Evolutionary conservation across 1,140 invertebrate species (phyloP), one percentile per base, ranked within the genome.

Genomic region (Drosophila takahashii): DNA sequence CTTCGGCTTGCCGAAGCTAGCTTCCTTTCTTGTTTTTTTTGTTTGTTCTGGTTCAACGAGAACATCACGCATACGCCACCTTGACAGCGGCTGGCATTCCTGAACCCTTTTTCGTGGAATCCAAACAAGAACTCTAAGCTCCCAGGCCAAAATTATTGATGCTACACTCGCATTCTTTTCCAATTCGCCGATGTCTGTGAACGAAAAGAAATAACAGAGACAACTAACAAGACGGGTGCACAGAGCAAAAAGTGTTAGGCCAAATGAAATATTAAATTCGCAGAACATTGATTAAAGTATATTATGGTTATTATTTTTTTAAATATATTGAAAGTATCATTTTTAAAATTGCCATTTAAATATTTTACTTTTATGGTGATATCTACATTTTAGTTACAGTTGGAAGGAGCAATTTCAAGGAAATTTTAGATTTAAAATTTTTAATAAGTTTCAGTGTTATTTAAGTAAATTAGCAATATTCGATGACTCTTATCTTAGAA

Each of bases 101-200:
- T 13, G 32, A 67, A 81, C 75, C 70, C 56, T 86, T 83, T 69
- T 87, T 87, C 77, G 29, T 57, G 50, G 74, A 79, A 85, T 37
- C 11, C 13, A 26, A 52, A 66, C 16, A 37, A 60, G 36, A 51
- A 70, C 42, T 74, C 50, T 45, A 62, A 74, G 73, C 44, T 44
- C 16, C 9, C 34, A 62, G 34, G 34, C 58, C 70, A 44, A 72
- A 54, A 59, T 51, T 65, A 36, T 75, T 56, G 69, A 72, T 51
- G 66, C 66, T 70, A 72, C 39, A 56, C 47, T 77, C 72, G 45
- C 60, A 39, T 61, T 69, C 48, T 66, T 76, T 47, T 53, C 45
- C 42, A 70, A 70, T 67, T 70, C 58, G 56, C 32, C 61, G 36
- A 70, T 65, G 62, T 65, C 61, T 45, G 60, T 44, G 45, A 58